These are phyloP conservation scores for Agrypnus murinus DNA, from an alignment of 2,888 invertebrate genomes.

Conservation along the genomic window DNA sequence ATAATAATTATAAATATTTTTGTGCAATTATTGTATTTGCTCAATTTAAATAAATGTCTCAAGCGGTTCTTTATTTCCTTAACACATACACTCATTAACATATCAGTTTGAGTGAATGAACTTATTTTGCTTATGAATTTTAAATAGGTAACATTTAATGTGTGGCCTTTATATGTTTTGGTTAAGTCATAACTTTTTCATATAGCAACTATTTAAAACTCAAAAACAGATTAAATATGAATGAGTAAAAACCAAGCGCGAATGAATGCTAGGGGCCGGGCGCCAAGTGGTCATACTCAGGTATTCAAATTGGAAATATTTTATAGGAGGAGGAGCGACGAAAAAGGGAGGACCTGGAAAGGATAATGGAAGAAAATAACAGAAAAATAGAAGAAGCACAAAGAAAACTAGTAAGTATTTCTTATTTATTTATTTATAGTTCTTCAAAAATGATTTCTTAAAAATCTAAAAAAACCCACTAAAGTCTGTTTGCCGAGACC, in stretches of 20 bases:
- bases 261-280: constrained; percentile 64
- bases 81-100: constrained; percentile 19
- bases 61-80: constrained; percentile 28
- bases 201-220: constrained; percentile 49
- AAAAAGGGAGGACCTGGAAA: constrained; percentile 96
- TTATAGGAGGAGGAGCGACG: constrained; percentile 98
- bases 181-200: too few relatives aligned
- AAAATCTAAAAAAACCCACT: too few relatives aligned
- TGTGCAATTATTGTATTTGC: too few relatives aligned
- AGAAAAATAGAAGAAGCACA: constrained; percentile 98
- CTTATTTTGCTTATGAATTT: constrained; percentile 16
- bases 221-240: constrained; percentile 42
- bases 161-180: too few relatives aligned
- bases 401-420: constrained; percentile 95
- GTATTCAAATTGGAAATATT: constrained; percentile 73
- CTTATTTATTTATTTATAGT: too few relatives aligned
- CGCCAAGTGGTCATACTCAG: constrained; percentile 62
- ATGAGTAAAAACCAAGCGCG: constrained; percentile 50
- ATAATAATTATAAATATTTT: too few relatives aligned
- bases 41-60: too few relatives aligned
- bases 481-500: too few relatives aligned
- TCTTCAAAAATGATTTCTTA: too few relatives aligned
- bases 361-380: constrained; percentile 98
- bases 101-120: constrained; percentile 10
- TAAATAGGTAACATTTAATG: constrained; percentile 26